phyloP scores from a whole-genome alignment of 2,113 vertebrate species.

The Labeo rohita region DNA sequence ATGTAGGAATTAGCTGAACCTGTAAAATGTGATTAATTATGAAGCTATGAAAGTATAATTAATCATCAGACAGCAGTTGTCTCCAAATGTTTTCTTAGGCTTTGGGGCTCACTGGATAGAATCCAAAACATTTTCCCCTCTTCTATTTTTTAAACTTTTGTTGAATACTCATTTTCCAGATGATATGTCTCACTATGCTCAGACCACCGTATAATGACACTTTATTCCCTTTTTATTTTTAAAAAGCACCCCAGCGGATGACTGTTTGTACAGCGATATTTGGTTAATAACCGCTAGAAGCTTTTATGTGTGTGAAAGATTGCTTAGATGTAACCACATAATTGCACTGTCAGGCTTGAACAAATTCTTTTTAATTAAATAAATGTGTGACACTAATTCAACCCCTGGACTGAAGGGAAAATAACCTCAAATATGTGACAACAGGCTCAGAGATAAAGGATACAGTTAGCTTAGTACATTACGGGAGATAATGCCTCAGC shows the following conservation, averaged over 20 bases:
- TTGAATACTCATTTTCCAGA: constrained; percentile 21
- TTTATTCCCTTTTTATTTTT: constrained; percentile 24
- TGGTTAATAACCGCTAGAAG: constrained; percentile 36
- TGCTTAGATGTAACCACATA: constrained; percentile 34
- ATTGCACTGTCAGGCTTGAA: constrained; percentile 37
- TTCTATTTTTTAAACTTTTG: not conserved
- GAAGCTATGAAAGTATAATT: constrained; percentile 23
- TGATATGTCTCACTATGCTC: constrained; percentile 22
- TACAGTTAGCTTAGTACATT: not conserved
- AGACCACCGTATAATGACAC: constrained; percentile 35
- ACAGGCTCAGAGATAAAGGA: not conserved
- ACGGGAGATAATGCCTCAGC: not conserved
- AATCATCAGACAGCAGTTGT: constrained; percentile 28
- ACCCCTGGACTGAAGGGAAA: constrained; percentile 4
- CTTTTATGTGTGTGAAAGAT: constrained; percentile 24
- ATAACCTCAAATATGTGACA: constrained; percentile 1
- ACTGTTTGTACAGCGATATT: constrained; percentile 26
- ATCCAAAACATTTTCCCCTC: constrained; percentile 21
- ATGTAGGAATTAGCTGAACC: not conserved
- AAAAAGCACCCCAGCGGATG: constrained; percentile 10
- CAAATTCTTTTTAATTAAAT: constrained; percentile 34
- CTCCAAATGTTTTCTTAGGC: constrained; percentile 23
- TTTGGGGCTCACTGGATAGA: constrained; percentile 20
- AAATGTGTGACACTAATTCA: constrained; percentile 11
- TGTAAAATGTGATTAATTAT: constrained; percentile 23